Base-by-base conservation (phyloP, 2,888 invertebrate species). In the Drosophila merina region DNA sequence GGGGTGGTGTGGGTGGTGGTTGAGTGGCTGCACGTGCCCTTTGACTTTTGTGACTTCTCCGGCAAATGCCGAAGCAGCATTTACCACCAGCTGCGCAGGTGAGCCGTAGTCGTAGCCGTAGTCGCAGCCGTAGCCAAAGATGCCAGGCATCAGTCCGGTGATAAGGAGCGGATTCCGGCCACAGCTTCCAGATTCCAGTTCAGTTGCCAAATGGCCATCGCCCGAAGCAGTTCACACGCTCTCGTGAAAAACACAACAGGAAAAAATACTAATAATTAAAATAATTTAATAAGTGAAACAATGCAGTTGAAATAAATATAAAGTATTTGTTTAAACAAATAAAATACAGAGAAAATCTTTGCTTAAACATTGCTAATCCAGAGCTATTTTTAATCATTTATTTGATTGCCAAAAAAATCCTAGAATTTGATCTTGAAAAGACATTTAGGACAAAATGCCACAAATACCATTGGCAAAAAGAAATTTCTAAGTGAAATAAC, bases 21-120 rank as follows among this genome's bases (percentile, higher is more conserved):
- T 75, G 87, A 86, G 85, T 83, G 82, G 75, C 72, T 67, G 86
- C 88, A 88, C 89, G 89, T 88, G 88, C 57, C 88, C 77, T 59
- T 52, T 76, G 77, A 76, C 73, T 72, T 67, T 56, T 57, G 59
- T 55, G 60, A 77, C 67, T 79, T 59, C 12, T 58, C 52, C 40
- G 38, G 31, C 63, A 44, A 14, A 49, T 56, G 57, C 60, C 55
- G 58, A 55, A 57, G 67, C 72, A 54, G 51, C 70, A 28, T 77
- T 86, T 84, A 81, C 90, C 90, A 79, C 90, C 90, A 88, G 79
- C 81, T 79, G 90, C 75, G 86, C 81, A 81, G 87, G 79, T 88
- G 86, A 87, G 51, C 51, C 67, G 52, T 45, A 25, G 6, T 51
- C 42, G 38, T 25, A 45, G 51, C 51, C 67, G 52, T 45, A 25